A percentile compares a stretch with the other conserved stretches of the same genome.
Conservation (phyloP, 1,140 invertebrate species). For the Drosophila bocki region DNA sequence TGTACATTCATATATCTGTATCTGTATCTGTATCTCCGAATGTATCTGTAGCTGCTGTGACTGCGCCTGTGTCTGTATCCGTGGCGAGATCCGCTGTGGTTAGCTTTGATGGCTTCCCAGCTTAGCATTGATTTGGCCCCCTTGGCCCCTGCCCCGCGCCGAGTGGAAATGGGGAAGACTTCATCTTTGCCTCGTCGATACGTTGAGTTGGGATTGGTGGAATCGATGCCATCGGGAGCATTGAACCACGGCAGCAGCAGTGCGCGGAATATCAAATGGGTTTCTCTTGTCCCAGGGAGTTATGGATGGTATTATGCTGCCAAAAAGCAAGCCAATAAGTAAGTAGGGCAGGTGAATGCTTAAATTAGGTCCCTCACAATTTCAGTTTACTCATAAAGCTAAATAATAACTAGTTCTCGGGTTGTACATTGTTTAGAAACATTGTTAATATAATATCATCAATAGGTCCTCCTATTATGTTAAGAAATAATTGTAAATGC, state of each 20-base stretch:
- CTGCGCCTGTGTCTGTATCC: constrained; percentile 50
- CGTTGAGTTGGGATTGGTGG: constrained; percentile 39
- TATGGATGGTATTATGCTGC: not conserved
- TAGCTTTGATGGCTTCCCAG: constrained; percentile 68
- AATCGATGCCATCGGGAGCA: constrained; percentile 26
- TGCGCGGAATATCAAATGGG: constrained; percentile 17
- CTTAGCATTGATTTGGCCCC: constrained; percentile 43
- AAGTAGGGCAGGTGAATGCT: not conserved
- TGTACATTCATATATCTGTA: constrained; percentile 7
- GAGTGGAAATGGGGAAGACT: constrained; percentile 27
- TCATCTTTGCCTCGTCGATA: constrained; percentile 54
- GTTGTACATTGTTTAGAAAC: too few relatives aligned
- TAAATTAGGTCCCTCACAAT: not conserved
- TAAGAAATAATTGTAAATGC: too few relatives aligned
- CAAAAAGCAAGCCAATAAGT: not conserved
- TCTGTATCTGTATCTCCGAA: constrained; percentile 22
- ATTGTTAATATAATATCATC: too few relatives aligned
- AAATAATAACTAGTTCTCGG: not conserved
- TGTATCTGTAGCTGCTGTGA: constrained; percentile 23
- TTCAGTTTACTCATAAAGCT: not conserved
- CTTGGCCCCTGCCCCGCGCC: not conserved
- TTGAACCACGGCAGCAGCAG: constrained; percentile 11
- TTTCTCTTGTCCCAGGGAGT: not conserved
- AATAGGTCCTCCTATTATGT: too few relatives aligned
- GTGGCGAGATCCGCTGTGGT: constrained; percentile 45